These are phyloP conservation scores for Corythaeola cristata DNA, from an alignment of 2,113 vertebrate species.

Conservation along the genomic window DNA sequence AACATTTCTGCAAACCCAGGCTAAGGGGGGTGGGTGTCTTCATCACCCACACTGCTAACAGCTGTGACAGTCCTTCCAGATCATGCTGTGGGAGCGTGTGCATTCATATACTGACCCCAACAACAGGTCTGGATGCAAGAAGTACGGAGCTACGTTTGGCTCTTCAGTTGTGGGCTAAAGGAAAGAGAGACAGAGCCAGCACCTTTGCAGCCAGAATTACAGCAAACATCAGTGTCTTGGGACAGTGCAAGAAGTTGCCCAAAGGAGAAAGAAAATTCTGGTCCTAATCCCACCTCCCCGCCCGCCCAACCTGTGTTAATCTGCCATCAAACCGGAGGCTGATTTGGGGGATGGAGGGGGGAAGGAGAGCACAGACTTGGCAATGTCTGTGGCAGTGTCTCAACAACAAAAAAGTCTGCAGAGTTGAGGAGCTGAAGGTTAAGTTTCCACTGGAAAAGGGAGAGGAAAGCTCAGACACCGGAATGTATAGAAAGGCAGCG, in stretches of 20 bases:
- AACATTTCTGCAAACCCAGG: neutral
- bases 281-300: neutral
- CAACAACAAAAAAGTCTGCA: neutral
- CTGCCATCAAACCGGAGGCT: neutral
- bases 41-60: neutral
- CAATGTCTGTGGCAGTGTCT: neutral
- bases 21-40: neutral
- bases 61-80: neutral
- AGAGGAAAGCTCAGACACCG: neutral
- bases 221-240: neutral
- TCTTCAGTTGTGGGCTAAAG: neutral
- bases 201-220: neutral
- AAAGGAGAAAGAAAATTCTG: no score
- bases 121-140: neutral
- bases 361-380: neutral
- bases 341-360: neutral
- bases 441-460: neutral
- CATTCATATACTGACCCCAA: fast-evolving
- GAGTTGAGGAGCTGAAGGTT: neutral
- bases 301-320: neutral
- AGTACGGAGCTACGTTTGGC: neutral
- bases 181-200: neutral
- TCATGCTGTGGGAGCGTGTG: fast-evolving
- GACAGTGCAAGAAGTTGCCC: neutral
- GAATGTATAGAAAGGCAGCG: neutral